These are phyloP conservation scores for Glaucopsyche alexis DNA, from an alignment of 2,888 invertebrate genomes.

Conservation along the genomic window DNA sequence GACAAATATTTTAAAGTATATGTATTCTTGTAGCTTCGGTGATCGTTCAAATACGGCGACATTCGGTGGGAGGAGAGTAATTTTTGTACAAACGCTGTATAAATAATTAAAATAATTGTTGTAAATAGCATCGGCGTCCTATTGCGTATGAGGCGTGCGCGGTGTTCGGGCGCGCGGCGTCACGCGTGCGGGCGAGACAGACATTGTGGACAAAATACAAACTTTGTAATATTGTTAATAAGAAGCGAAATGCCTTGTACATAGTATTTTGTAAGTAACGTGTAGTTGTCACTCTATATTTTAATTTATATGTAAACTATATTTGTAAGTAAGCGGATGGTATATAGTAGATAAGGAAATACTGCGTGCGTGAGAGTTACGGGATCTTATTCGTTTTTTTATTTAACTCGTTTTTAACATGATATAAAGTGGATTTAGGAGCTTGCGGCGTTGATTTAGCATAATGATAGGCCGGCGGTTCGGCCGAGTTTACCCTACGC, in stretches of 20 bases:
- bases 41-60: neutral
- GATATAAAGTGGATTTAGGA: conserved; percentile 54
- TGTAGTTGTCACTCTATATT: conserved; percentile 77
- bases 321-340: conserved; percentile 70
- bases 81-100: conserved; percentile 24
- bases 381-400: conserved; percentile 48
- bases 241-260: conserved; percentile 73
- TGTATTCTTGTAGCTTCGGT: neutral
- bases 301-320: conserved; percentile 77
- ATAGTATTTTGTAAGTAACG: conserved; percentile 71
- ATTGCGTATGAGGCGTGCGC: neutral
- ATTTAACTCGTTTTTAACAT: conserved; percentile 47
- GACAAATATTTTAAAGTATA: conserved; percentile 20
- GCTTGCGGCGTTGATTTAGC: conserved; percentile 72
- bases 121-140: neutral
- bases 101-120: conserved; percentile 19
- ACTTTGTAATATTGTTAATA: conserved; percentile 49
- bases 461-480: conserved; percentile 40
- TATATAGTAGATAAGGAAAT: conserved; percentile 55
- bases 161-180: conserved; percentile 2
- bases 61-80: neutral
- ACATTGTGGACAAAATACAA: conserved; percentile 46
- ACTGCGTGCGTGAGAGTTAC: conserved; percentile 52
- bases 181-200: conserved; percentile 28
- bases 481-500: conserved; percentile 48